These are phyloP conservation scores for Sinocyclocheilus rhinocerous DNA, from an alignment of 2,113 vertebrate genomes.

Conservation along the genomic window DNA sequence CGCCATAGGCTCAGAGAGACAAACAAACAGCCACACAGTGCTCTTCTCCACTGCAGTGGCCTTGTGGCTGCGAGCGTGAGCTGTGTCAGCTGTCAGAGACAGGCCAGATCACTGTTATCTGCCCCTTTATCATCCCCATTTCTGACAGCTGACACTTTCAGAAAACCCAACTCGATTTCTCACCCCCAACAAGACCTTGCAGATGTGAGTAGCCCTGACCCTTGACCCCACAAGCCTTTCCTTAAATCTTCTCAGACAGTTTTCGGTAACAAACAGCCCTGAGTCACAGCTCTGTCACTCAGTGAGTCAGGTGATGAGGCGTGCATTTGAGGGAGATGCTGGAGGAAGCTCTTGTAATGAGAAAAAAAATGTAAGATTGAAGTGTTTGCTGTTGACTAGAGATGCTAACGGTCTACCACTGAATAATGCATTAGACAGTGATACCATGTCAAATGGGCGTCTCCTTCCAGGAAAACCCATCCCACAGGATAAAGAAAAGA, in stretches of 20 bases:
- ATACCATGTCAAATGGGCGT: not conserved
- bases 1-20: not conserved
- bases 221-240: conserved; percentile 1
- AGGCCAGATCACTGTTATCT: conserved; percentile 47
- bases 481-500: not conserved
- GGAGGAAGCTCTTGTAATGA: conserved; percentile 8
- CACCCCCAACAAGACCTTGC: conserved; percentile 11
- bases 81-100: conserved; percentile 42
- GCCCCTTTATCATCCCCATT: conserved; percentile 40
- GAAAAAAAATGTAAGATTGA: not conserved
- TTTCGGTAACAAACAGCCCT: conserved; percentile 9
- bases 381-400: conserved; percentile 2
- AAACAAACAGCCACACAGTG: not conserved
- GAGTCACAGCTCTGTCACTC: conserved; percentile 26
- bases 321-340: not conserved
- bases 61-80: conserved; percentile 12
- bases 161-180: conserved; percentile 10
- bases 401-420: not conserved
- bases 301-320: conserved; percentile 6
- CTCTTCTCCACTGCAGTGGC: not conserved
- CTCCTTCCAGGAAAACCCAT: conserved; percentile 19
- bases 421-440: conserved; percentile 4
- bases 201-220: conserved; percentile 23
- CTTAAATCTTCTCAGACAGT: conserved; percentile 21
- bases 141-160: conserved; percentile 37